phyloP scores from a whole-genome alignment of 1,140 invertebrate genomes.

The Halyomorpha halys region DNA sequence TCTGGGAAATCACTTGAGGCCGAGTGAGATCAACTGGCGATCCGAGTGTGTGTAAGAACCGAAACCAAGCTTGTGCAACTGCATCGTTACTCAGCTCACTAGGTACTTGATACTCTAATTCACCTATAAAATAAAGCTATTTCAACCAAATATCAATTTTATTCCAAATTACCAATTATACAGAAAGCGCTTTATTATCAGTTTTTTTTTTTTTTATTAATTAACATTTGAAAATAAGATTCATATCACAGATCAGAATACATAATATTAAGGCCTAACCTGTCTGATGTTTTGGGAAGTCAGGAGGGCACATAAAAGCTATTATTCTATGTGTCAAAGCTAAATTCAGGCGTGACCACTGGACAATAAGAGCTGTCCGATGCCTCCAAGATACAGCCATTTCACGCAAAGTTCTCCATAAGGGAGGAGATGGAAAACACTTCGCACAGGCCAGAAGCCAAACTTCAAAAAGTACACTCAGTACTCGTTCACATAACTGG shows the following conservation, averaged over 20 bases:
- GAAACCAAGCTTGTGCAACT: slow-evolving; percentile 88
- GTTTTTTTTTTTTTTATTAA: too few species aligned
- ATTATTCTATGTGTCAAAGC: slow-evolving; percentile 75
- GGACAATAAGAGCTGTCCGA: slow-evolving; percentile 78
- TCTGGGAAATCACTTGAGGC: slow-evolving; percentile 52
- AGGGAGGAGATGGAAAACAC: slow-evolving; percentile 82
- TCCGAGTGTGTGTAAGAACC: slow-evolving; percentile 82
- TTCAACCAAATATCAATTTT: too few species aligned
- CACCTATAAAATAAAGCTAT: slow-evolving; percentile 44
- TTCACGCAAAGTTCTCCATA: slow-evolving; percentile 92
- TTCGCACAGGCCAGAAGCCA: slow-evolving; percentile 82
- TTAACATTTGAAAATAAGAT: too few species aligned
- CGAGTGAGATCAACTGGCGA: slow-evolving; percentile 88
- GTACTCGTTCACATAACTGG: slow-evolving; percentile 84
- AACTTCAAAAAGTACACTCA: slow-evolving; percentile 88
- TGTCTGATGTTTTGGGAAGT: slow-evolving; percentile 76
- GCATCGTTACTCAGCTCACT: slow-evolving; percentile 75
- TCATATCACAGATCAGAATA: too few species aligned
- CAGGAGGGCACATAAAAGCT: slow-evolving; percentile 77
- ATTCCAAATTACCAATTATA: too few species aligned
- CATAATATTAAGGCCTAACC: slow-evolving; percentile 41
- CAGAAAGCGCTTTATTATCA: too few species aligned
- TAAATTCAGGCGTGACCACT: slow-evolving; percentile 90
- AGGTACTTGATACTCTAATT: slow-evolving; percentile 77
- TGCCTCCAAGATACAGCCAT: slow-evolving; percentile 89